Evolutionary conservation across 2,888 invertebrate genomes (phyloP), one percentile per base, ranked within the genome.

Genomic region (Drosophila merina): DNA sequence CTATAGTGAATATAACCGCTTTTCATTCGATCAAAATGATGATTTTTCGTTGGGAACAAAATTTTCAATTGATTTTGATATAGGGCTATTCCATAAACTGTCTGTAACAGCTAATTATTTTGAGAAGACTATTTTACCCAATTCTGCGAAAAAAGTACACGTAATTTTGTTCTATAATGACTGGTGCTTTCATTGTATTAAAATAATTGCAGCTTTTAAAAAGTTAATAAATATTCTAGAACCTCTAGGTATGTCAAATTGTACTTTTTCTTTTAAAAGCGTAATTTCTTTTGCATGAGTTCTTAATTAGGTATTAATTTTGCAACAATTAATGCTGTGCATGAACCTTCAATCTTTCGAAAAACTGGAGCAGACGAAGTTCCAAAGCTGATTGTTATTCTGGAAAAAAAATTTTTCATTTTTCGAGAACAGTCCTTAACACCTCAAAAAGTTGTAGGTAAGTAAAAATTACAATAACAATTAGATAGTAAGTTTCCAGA

Each of bases 141-240:
- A 96, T 89, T 98, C 97, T 89, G 93, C 94, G 64, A 94, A 94
- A 72, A 95, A 95, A 36, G 97, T 98, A 8, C 96, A 97, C 66
- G 92, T 99, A 62, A 93, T 99, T 51, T 94, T 98, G 79, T 97
- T 97, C 91, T 99, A 98, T 92, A 96, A 97, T 6, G 98, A 98
- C 91, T 98, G 97, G 96, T 99, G 98, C 90, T 97, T 97, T 91
- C 95, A 96, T 51, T 99, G 98, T 91, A 94, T 97, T 73, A 95
- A 95, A 85, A 95, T 96, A n/a, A 97, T 97, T 49, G 96, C 96
- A 0, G 94, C 96, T 8, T 97, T 98, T 94, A 94, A 96, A 52
- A 94, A 96, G 73, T 93, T 98, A 55, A 95, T 97, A 44, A 96
- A 97, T 82, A 96, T 98, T 47, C 92, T 98, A 57, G 96, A 97